Percentiles rank a stretch among this genome's conserved stretches.
Evolutionary conservation across 2,797 vertebrate species (phyloP).

Genomic region (Gila robusta): DNA sequence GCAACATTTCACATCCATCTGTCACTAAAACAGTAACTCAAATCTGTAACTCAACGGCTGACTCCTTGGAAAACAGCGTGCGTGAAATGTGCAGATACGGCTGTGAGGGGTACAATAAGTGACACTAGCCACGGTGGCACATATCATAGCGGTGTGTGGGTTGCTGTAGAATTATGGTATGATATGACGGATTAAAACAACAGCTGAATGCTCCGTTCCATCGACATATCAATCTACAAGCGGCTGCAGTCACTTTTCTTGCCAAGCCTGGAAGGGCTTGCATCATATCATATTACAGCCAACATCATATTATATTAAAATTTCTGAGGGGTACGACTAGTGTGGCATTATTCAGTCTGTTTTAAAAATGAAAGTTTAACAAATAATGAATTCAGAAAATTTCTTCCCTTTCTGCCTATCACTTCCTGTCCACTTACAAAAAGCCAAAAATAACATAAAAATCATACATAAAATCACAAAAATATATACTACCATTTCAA

Average conservation of each 20-base stretch:
- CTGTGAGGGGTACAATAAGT: not conserved
- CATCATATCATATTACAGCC: constrained; percentile 16
- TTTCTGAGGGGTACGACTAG: not conserved
- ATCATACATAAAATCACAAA: not conserved
- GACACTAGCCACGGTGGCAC: not conserved
- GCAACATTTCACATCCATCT: constrained; percentile 23
- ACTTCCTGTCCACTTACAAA: not conserved
- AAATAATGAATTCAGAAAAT: not conserved
- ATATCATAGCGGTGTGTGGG: not conserved
- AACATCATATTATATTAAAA: constrained; percentile 10
- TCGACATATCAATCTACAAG: not conserved
- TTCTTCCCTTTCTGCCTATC: not conserved
- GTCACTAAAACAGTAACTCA: constrained; percentile 46
- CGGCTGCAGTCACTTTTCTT: not conserved
- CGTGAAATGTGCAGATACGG: constrained; percentile 12
- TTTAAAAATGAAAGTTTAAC: not conserved
- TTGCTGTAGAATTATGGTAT: not conserved
- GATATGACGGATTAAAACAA: not conserved
- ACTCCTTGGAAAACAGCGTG: constrained; percentile 37
- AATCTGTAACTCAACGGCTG: constrained; percentile 37
- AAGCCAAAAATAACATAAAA: not conserved
- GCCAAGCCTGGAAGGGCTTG: not conserved
- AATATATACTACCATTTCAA: not conserved
- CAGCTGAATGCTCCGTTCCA: not conserved
- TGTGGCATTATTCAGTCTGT: not conserved